These are phyloP conservation scores for Lytechinus pictus DNA, from an alignment of 35 echinoderm and acorn worm species.

Conservation along the genomic window DNA sequence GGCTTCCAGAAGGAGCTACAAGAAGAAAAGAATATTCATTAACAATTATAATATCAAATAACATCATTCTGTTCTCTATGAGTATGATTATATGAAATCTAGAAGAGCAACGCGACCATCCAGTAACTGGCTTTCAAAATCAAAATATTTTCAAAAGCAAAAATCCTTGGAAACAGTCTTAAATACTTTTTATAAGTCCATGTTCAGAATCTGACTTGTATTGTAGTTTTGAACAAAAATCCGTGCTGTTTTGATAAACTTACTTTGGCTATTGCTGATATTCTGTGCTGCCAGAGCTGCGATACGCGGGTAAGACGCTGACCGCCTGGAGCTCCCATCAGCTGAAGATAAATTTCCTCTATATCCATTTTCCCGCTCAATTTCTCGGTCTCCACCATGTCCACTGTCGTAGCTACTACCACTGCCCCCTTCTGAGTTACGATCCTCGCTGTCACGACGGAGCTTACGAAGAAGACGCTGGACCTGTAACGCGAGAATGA, in stretches of 20 bases:
- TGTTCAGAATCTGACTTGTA: no score
- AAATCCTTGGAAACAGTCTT: no score
- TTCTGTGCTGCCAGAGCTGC: constrained; percentile 47
- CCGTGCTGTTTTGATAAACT: neutral
- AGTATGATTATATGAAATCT: neutral
- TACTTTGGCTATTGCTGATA: constrained; percentile 4
- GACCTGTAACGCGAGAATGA: constrained; percentile 42
- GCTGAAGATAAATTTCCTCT: neutral
- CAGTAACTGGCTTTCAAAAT: no score
- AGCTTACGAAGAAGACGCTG: constrained; percentile 73
- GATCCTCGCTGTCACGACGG: constrained; percentile 57
- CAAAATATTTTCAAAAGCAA: no score
- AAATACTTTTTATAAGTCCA: no score
- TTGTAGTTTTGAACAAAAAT: no score
- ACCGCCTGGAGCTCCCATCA: constrained; percentile 29
- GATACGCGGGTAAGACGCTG: constrained; percentile 48
- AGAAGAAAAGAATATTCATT: neutral
- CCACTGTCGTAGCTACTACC: constrained; percentile 89
- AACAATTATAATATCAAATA: neutral
- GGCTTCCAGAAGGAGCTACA: constrained; percentile 41
- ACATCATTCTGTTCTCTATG: no score
- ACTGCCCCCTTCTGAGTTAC: constrained; percentile 65
- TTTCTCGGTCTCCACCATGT: constrained; percentile 77
- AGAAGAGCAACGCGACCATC: neutral
- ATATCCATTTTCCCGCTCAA: constrained; percentile 50